Conservation (phyloP, 1,140 invertebrate species). For the Drosophila grimshawi region DNA sequence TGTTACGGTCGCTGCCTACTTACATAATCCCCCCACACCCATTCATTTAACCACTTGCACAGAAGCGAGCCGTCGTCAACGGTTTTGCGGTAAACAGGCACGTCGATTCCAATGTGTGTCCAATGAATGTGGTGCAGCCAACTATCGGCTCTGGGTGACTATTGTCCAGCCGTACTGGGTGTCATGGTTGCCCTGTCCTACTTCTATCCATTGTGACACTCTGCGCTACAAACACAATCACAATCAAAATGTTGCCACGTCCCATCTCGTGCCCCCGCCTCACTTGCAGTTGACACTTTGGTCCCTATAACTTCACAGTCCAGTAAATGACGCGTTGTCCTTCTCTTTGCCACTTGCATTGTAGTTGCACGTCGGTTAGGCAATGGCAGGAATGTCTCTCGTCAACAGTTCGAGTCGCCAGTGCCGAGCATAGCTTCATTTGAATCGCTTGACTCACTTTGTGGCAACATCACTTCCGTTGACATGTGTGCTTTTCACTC, state of each 20-base stretch:
- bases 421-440: conserved; percentile 16
- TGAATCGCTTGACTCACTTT: conserved; percentile 50
- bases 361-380: conserved; percentile 53
- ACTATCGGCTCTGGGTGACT: conserved; percentile 46
- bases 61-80: conserved; percentile 49
- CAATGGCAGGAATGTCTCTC: conserved; percentile 51
- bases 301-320: conserved; percentile 16
- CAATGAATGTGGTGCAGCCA: conserved; percentile 72
- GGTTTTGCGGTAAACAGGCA: conserved; percentile 77
- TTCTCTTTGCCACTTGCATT: conserved; percentile 70
- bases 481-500: conserved; percentile 18
- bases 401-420: conserved; percentile 15
- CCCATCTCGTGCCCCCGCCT: conserved; percentile 46
- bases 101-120: conserved; percentile 68
- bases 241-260: conserved; percentile 46
- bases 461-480: conserved; percentile 63
- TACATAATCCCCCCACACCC: conserved; percentile 10
- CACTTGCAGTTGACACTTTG: conserved; percentile 77
- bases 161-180: conserved; percentile 21
- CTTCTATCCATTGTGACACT: conserved; percentile 74
- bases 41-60: neutral
- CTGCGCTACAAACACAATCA: conserved; percentile 71
- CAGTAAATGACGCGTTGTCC: conserved; percentile 55
- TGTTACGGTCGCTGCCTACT: conserved; percentile 52
- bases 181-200: conserved; percentile 21